Base-by-base conservation (phyloP, 2,113 vertebrate species). In the Pipa parva region DNA sequence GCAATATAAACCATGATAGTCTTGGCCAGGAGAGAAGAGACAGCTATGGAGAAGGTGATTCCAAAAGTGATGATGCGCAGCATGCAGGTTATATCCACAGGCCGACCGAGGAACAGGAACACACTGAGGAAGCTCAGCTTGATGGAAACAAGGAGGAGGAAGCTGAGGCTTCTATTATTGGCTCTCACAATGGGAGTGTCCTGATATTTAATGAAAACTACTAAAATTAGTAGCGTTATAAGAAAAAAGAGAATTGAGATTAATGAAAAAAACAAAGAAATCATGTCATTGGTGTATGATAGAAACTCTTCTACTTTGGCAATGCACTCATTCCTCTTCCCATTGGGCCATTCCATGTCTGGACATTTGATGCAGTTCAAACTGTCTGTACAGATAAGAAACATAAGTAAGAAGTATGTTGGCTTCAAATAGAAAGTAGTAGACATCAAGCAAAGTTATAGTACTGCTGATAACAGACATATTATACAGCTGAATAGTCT, bases 1-100 rank as follows among this genome's bases (percentile, higher is more conserved):
- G 72, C 77, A 74, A 79, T 63, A 54, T 77, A 24, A 46, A 46
- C 42, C 42, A 46, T 46, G 42, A 46, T 46, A 46, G 42, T 46
- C 42, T 46, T 46, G 42, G 42, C 42, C 42, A 46, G n/a, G 17
- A 46, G 17, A 46, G 42, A 46, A 46, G 42, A 46, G 42, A 46
- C 42, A 17, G 42, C 42, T 46, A 46, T 46, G 42, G 42, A 46
- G 42, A 46, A 46, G 42, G 18, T 46, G 18, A 46, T 46, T 46
- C 42, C 42, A 46, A 46, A 46, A 46, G 42, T 18, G 42, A 20
- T 46, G 15, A 4, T 17, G 3, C 42, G 15, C 42, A 46, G n/a
- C 42, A 46, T 46, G 42, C 42, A 46, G 42, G 42, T 46, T 46
- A 46, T 46, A 46, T 46, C 42, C 4, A 46, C 42, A 46, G 42